Conservation (phyloP, 1,140 invertebrate species). For the Triops cancriformis region DNA sequence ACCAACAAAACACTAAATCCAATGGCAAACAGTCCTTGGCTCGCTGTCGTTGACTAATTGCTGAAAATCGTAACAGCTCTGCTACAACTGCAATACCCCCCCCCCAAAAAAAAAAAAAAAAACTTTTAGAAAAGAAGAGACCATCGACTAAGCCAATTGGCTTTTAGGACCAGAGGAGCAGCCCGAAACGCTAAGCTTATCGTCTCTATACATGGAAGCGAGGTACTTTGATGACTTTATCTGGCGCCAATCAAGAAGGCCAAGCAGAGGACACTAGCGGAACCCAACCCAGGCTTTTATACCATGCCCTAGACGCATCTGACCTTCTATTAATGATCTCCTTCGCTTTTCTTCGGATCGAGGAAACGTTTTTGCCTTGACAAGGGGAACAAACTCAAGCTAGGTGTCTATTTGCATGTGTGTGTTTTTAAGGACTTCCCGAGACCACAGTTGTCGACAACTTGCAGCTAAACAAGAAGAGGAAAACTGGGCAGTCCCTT, state of each 20-base stretch:
- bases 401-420: neutral
- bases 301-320: neutral
- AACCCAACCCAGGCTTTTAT: neutral
- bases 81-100: too few relatives aligned
- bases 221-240: slow-evolving; percentile 3
- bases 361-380: slow-evolving; percentile 2
- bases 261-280: neutral
- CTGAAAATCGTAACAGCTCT: neutral
- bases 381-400: neutral
- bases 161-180: neutral
- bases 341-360: neutral
- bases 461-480: neutral
- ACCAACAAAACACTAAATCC: neutral
- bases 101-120: neutral
- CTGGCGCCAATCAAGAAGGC: neutral
- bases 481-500: neutral
- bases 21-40: neutral
- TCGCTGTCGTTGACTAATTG: neutral
- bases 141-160: neutral
- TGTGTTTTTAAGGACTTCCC: too few relatives aligned
- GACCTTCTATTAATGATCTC: slow-evolving; percentile 14
- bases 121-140: neutral
- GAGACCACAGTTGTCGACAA: neutral
- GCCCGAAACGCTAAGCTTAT: neutral
- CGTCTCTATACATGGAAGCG: neutral